A percentile compares a stretch with the other conserved stretches of the same genome.
These are phyloP conservation scores for Todiramphus saurophagus DNA, from an alignment of 2,113 vertebrate species.

Conservation along the genomic window DNA sequence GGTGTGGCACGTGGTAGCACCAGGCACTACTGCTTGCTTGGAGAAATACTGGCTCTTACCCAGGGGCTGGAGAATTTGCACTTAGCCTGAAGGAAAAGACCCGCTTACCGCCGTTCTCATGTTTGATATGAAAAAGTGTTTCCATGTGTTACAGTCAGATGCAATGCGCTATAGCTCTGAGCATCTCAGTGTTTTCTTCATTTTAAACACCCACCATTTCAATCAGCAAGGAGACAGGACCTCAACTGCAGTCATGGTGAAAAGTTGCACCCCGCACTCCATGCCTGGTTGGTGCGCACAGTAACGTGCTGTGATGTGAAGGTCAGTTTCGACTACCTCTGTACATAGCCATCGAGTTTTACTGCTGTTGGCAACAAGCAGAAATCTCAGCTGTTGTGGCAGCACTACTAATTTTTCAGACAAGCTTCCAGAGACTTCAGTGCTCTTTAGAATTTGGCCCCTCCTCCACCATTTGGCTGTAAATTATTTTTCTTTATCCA, in stretches of 20 bases:
- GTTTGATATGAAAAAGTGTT: neutral
- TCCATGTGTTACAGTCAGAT: fast-evolving
- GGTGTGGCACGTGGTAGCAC: neutral
- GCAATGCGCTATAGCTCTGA: neutral
- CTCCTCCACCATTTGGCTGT: neutral
- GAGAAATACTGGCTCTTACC: neutral
- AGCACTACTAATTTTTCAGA: neutral
- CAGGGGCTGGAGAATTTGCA: neutral
- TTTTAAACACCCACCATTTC: neutral
- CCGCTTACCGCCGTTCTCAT: neutral
- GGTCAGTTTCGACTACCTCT: neutral
- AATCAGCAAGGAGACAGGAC: neutral
- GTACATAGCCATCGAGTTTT: neutral
- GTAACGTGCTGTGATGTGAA: neutral
- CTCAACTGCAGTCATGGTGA: neutral
- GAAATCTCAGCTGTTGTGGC: neutral
- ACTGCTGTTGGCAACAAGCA: neutral
- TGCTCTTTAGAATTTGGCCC: neutral
- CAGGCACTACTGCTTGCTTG: neutral
- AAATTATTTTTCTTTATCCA: constrained; percentile 19
- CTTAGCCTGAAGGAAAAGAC: neutral
- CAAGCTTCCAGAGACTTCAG: neutral
- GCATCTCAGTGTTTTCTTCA: neutral
- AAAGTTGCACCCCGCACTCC: neutral
- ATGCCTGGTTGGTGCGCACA: neutral